Evolutionary conservation across 2,888 invertebrate genomes (phyloP).

Genomic region (Ferdinandea cuprea): DNA sequence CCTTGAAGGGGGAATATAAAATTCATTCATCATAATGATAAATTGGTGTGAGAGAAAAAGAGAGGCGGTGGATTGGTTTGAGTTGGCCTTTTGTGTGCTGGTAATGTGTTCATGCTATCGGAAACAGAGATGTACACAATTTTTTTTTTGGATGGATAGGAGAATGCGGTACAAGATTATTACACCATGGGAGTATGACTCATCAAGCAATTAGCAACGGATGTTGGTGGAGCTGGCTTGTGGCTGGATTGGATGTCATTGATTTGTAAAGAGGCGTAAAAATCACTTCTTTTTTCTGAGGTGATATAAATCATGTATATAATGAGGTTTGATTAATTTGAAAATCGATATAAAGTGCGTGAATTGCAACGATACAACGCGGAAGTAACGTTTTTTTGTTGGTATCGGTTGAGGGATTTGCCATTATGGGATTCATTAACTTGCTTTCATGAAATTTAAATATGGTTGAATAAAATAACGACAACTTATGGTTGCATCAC

Average conservation of each 20-base stretch:
- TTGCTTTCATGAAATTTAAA: no score
- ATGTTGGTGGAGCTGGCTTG: conserved; percentile 1
- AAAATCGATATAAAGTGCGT: no score
- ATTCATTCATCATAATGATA: conserved; percentile 72
- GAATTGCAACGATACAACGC: no score
- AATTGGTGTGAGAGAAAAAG: conserved; percentile 22
- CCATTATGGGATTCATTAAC: no score
- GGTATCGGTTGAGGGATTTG: no score
- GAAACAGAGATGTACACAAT: conserved; percentile 36
- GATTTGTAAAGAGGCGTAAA: not conserved
- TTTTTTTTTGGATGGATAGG: conserved; percentile 6
- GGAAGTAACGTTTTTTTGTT: no score
- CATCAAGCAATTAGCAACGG: conserved; percentile 45
- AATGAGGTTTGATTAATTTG: no score
- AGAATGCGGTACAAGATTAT: conserved; percentile 30
- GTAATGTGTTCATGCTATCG: conserved; percentile 37
- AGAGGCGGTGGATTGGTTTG: conserved; percentile 4
- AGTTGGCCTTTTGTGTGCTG: conserved; percentile 20
- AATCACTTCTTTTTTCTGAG: no score
- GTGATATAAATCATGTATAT: no score
- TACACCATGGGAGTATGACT: conserved; percentile 43
- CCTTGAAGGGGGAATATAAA: conserved; percentile 28
- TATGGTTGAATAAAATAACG: no score
- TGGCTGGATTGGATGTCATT: not conserved
- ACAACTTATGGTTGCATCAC: no score